Percentiles rank a stretch among this genome's conserved stretches.
Conservation (phyloP, 2,888 invertebrate genomes). For the Drosophila flavopinicola region DNA sequence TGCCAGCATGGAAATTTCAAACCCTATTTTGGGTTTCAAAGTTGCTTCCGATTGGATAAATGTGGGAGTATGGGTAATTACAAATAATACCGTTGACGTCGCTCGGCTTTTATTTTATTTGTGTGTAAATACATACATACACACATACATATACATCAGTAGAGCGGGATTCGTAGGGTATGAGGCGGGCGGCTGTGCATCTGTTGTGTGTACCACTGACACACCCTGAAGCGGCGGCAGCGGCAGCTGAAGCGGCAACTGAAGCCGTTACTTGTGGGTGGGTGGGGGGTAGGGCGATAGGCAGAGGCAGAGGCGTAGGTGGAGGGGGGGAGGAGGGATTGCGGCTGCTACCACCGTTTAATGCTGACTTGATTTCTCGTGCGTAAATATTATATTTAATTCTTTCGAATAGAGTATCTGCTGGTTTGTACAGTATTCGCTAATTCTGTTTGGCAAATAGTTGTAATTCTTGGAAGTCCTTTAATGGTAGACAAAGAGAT, state of each 20-base stretch:
- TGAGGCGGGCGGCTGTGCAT: slow-evolving; percentile 54
- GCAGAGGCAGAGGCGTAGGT: not conserved
- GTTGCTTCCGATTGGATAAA: slow-evolving; percentile 82
- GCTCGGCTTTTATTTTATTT: slow-evolving; percentile 17
- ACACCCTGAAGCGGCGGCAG: no score
- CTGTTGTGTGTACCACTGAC: slow-evolving; percentile 69
- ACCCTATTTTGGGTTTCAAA: slow-evolving; percentile 81
- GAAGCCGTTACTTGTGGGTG: not conserved
- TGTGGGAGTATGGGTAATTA: slow-evolving; percentile 81
- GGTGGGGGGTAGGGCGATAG: slow-evolving; percentile 8
- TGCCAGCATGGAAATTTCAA: slow-evolving; percentile 68
- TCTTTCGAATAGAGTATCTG: not conserved
- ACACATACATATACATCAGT: not conserved
- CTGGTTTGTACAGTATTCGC: not conserved
- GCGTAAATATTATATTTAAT: slow-evolving; percentile 45
- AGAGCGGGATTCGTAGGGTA: slow-evolving; percentile 18
- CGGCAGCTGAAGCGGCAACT: slow-evolving; percentile 5
- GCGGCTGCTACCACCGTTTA: slow-evolving; percentile 53
- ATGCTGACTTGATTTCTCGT: slow-evolving; percentile 70
- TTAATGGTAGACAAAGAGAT: no score
- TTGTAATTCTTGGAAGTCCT: no score
- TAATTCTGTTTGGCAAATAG: no score
- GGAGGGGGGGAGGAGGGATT: slow-evolving; percentile 8
- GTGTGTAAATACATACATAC: not conserved
- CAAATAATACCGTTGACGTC: slow-evolving; percentile 67